Conservation (phyloP, 2,888 invertebrate species). For the Mythimna vitellina region DNA sequence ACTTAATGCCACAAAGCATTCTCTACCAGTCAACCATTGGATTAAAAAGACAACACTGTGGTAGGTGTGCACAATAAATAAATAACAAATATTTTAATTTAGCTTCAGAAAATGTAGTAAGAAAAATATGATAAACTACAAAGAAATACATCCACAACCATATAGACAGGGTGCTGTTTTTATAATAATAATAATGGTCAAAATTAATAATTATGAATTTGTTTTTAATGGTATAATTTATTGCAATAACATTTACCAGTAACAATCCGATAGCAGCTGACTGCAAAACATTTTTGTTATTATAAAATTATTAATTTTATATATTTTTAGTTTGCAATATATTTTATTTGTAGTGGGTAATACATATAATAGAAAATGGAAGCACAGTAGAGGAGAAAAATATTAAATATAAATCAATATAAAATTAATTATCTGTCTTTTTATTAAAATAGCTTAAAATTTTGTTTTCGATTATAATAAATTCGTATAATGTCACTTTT, state of each 20-base stretch:
- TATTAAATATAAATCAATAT: slow-evolving; percentile 44
- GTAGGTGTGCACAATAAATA: too few species aligned
- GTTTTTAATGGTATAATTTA: slow-evolving; percentile 71
- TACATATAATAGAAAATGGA: slow-evolving; percentile 61
- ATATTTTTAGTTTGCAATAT: slow-evolving; percentile 70
- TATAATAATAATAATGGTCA: slow-evolving; percentile 71
- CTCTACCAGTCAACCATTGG: too few species aligned
- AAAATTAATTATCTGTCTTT: slow-evolving; percentile 33
- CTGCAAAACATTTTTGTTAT: slow-evolving; percentile 90
- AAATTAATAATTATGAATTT: slow-evolving; percentile 72
- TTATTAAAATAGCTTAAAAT: slow-evolving; percentile 31
- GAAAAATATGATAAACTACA: slow-evolving; percentile 60
- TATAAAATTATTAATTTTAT: slow-evolving; percentile 77
- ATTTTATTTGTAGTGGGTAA: slow-evolving; percentile 56
- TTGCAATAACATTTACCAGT: slow-evolving; percentile 91
- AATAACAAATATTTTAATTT: too few species aligned
- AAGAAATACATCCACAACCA: slow-evolving; percentile 55
- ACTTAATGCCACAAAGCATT: too few species aligned
- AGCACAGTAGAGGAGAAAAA: slow-evolving; percentile 56
- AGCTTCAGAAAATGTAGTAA: slow-evolving; percentile 55
- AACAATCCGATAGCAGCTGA: slow-evolving; percentile 94
- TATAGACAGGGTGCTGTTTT: slow-evolving; percentile 60
- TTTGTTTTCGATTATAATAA: not conserved
- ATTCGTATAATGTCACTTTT: not conserved
- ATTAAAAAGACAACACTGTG: too few species aligned